phyloP scores from a whole-genome alignment of 2,888 invertebrate species.

The Rhorus exstirpatorius region DNA sequence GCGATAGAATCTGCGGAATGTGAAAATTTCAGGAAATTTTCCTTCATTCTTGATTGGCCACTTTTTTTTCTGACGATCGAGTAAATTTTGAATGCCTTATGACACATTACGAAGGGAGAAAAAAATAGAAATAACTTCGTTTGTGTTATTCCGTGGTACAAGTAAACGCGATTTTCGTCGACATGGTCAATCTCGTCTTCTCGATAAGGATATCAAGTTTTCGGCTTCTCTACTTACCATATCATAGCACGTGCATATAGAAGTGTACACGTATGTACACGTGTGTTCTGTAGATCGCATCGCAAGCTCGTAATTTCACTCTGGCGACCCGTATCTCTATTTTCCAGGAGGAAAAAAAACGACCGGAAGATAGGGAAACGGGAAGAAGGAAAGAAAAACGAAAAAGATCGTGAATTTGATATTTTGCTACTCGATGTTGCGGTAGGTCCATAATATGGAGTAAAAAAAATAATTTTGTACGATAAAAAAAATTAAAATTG shows the following conservation, averaged over 20 bases:
- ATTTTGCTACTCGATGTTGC: not conserved
- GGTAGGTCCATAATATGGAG: too few relatives aligned
- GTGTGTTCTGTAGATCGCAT: conserved; percentile 44
- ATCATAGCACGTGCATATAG: not conserved
- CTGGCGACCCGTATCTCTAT: conserved; percentile 42
- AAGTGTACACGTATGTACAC: not conserved
- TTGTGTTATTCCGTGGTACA: conserved; percentile 22
- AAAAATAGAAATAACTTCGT: too few relatives aligned
- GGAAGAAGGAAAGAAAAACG: conserved; percentile 4
- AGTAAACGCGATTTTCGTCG: conserved; percentile 39
- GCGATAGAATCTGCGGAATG: too few relatives aligned
- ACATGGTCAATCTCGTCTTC: conserved; percentile 48
- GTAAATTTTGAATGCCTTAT: too few relatives aligned
- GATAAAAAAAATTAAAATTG: too few relatives aligned
- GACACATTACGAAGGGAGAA: too few relatives aligned
- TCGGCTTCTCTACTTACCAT: conserved; percentile 17
- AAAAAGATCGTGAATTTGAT: conserved; percentile 31
- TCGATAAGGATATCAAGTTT: conserved; percentile 54
- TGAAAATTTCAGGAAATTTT: too few relatives aligned
- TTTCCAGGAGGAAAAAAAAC: conserved; percentile 27
- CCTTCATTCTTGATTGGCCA: too few relatives aligned
- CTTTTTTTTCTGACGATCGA: too few relatives aligned
- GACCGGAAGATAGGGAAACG: not conserved
- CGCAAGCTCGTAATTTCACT: conserved; percentile 51
- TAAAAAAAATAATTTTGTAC: too few relatives aligned